Evolutionary conservation across 1,140 invertebrate species (phyloP), one percentile per base, ranked within the genome.

Genomic region (Nilaparvata lugens): DNA sequence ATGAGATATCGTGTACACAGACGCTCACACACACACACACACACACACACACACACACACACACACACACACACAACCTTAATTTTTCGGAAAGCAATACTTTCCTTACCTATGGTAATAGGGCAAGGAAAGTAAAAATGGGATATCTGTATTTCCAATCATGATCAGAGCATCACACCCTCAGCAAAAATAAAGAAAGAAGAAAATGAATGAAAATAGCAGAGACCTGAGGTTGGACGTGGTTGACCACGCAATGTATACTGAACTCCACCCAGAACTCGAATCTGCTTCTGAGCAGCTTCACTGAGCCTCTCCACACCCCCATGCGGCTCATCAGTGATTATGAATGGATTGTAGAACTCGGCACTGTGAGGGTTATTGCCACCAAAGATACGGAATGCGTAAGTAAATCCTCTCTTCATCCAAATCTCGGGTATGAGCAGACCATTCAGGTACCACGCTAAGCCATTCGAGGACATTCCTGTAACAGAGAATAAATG

Each of bases 291-390:
- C 70, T 88, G 84, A 28, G 86, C 84, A 3, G 78, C 79, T 69
- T 89, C 87, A 16, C 78, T 81, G 1, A 90, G 75, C 31, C 83
- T 78, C 67, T 89, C 88, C 60, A 86, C 89, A 0, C 90, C 91
- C 43, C 91, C 91, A 64, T 85, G 81, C 1, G 86, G 82, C 70
- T 93, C 91, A 69, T 90, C 86, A 2, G 93, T 93, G 60, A 97
- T 89, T 51, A 97, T 91, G 35, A 97, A 76, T 6, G 94, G 94
- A 79, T 97, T 93, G 75, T 96, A 96, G 69, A 84, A 81, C 52
- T 88, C 83, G 0, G 90, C 78, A 63, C 88, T 92, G 69, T 94
- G 88, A 3, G 91, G 91, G 77, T 95, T 91, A 68, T 93, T 93
- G 1, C 93, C 93, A 28, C 92, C 93, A 60, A 83, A 79, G 16